Base-by-base conservation (phyloP, 1,140 invertebrate genomes). In the Heliothis subflexa region DNA sequence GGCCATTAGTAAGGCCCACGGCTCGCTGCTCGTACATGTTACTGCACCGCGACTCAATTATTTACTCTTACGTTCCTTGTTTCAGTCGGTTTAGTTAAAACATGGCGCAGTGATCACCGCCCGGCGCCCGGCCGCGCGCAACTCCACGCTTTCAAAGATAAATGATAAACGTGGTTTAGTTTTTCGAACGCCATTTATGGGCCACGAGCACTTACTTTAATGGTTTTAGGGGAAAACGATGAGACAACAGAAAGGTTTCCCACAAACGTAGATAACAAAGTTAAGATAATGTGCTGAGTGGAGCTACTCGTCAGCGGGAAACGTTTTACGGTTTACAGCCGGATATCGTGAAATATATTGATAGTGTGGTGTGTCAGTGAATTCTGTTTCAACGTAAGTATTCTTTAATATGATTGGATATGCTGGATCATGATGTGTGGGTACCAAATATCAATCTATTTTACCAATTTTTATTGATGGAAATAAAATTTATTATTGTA, bases 111-210 rank as follows among this genome's bases (percentile, higher is more conserved):
- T 50, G 52, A 45, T 64, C 68, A 16, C n/a, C 21, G 14, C 40
- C 25, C 14, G 21, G 21, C 21, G 21, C 21, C 21, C 21, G 21
- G 13, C 40, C 33, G 21, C 59, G 45, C 52, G 18, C 64, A 61
- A 76, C 76, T 80, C 78, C 45, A 74, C 78, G 47, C 72, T 79
- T 54, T 64, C 68, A 45, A 76, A 78, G 72, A 83, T 81, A 81
- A 81, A 83, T 83, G 73, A 79, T 79, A 66, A 80, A 83, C 75
- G 77, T 55, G 64, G 66, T 74, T 83, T 78, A 83, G 77, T 79
- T 74, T 78, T 81, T 77, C 68, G 40, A 61, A 78, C 49, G 28
- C 47, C 78, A 16, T 81, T 83, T 79, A 78, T 74, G 62, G 71
- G 57, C 78, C 47, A 54, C 64, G 40, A 78, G 59, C 73, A 78